phyloP scores from a whole-genome alignment of 2,113 vertebrate species.

The Silurus meridionalis region DNA sequence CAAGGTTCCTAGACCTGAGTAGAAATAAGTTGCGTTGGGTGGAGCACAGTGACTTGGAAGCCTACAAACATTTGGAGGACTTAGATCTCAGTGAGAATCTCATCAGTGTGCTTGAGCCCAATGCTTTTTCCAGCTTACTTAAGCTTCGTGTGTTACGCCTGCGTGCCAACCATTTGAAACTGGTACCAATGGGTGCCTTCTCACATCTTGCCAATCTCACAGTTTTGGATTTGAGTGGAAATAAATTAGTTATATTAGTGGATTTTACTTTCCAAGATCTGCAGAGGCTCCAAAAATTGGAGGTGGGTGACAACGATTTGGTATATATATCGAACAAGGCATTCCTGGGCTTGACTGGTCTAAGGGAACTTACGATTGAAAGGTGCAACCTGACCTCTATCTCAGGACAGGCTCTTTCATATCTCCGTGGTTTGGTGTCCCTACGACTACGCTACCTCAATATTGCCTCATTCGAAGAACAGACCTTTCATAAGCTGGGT shows the following conservation, averaged over 20 bases:
- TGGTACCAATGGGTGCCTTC: conserved; percentile 91
- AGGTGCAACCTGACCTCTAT: conserved; percentile 93
- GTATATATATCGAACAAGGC: conserved; percentile 95
- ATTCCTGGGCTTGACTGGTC: conserved; percentile 85
- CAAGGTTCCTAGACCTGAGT: conserved; percentile 85
- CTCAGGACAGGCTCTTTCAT: conserved; percentile 87
- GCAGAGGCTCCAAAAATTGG: conserved; percentile 80
- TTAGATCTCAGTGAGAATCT: conserved; percentile 93
- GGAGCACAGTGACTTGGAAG: conserved; percentile 82
- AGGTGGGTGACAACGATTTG: conserved; percentile 94
- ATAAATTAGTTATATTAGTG: conserved; percentile 92
- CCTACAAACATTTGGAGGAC: conserved; percentile 83
- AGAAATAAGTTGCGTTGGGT: conserved; percentile 94
- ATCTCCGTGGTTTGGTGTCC: conserved; percentile 84
- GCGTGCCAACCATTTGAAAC: conserved; percentile 88
- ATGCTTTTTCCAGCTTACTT: conserved; percentile 85
- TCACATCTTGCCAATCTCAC: conserved; percentile 88
- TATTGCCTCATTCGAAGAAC: conserved; percentile 84
- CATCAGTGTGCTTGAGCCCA: conserved; percentile 89
- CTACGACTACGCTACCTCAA: conserved; percentile 89
- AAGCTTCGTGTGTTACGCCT: conserved; percentile 82
- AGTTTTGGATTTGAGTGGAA: conserved; percentile 91
- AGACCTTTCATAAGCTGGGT: conserved; percentile 86
- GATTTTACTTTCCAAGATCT: conserved; percentile 95
- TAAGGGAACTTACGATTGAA: conserved; percentile 89